Conservation (phyloP, 2,113 vertebrate genomes). For the Amblyopsis rosae region DNA sequence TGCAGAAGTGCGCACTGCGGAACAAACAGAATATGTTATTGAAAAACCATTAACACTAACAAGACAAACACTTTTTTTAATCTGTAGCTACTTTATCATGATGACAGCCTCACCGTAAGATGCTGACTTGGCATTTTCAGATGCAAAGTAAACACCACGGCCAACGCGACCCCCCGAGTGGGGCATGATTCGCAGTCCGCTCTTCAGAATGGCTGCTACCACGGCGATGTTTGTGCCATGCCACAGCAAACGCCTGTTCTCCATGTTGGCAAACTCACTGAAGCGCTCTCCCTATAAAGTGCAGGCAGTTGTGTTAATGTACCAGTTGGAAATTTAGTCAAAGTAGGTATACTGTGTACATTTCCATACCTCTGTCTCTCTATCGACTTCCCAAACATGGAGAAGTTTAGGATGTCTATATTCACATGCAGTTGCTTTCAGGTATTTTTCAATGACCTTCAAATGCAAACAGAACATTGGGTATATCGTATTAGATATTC, state of each 20-base stretch:
- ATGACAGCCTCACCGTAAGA: conserved; percentile 78
- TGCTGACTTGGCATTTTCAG: conserved; percentile 87
- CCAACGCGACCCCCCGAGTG: conserved; percentile 88
- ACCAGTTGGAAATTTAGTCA: neutral
- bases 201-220: conserved; percentile 89
- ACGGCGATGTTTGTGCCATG: conserved; percentile 88
- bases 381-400: conserved; percentile 84
- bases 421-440: conserved; percentile 63
- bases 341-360: neutral
- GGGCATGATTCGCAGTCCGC: conserved; percentile 90
- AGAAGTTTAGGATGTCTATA: conserved; percentile 54
- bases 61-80: neutral
- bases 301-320: neutral
- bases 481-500: neutral
- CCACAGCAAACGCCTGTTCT: conserved; percentile 88
- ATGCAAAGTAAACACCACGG: conserved; percentile 89
- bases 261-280: conserved; percentile 71
- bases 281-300: conserved; percentile 78
- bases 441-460: conserved; percentile 84
- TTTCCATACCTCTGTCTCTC: conserved; percentile 81
- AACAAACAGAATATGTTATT: conserved; percentile 11
- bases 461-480: conserved; percentile 17
- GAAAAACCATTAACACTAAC: neutral
- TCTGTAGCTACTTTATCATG: neutral
- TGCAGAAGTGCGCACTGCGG: conserved; percentile 72